Evolutionary conservation across 1,140 invertebrate genomes (phyloP).

Genomic region (Drosophila lini): DNA sequence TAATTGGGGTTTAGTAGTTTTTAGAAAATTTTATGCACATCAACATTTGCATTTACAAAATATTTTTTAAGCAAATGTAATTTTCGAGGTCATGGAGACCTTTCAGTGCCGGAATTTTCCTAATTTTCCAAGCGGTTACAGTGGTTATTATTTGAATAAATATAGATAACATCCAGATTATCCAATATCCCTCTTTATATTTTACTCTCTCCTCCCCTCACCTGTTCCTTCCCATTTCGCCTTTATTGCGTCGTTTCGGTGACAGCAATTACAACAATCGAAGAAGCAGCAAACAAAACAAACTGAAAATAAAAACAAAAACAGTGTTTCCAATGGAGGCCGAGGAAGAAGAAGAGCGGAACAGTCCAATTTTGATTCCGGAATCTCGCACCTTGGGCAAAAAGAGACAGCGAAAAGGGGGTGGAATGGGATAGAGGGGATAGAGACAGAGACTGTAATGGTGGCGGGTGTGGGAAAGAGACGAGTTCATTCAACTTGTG

Average conservation of each 20-base stretch:
- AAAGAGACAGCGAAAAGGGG: not conserved
- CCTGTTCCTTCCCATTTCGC: conserved; percentile 7
- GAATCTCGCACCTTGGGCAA: not conserved
- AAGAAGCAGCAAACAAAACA: conserved; percentile 34
- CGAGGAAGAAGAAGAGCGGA: not conserved
- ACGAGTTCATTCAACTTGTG: conserved; percentile 62
- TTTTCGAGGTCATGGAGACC: too few relatives aligned
- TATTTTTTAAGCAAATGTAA: too few relatives aligned
- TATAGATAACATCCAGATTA: conserved; percentile 38
- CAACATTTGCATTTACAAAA: too few relatives aligned
- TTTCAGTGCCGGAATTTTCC: not conserved
- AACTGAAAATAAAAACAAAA: conserved; percentile 34
- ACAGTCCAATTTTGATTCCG: conserved; percentile 4
- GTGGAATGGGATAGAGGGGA: not conserved
- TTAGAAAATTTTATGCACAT: not conserved
- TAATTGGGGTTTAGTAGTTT: not conserved
- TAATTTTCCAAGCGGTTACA: not conserved
- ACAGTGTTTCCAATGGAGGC: conserved; percentile 12
- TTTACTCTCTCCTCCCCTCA: not conserved
- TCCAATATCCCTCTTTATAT: conserved; percentile 12
- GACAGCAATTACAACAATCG: conserved; percentile 26
- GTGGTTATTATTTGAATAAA: not conserved
- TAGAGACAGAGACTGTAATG: too few relatives aligned
- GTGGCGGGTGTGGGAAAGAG: conserved; percentile 9
- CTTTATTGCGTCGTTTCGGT: conserved; percentile 52